These are phyloP conservation scores for Luscinia megarhynchos DNA, from an alignment of 2,797 vertebrate species.

Conservation along the genomic window DNA sequence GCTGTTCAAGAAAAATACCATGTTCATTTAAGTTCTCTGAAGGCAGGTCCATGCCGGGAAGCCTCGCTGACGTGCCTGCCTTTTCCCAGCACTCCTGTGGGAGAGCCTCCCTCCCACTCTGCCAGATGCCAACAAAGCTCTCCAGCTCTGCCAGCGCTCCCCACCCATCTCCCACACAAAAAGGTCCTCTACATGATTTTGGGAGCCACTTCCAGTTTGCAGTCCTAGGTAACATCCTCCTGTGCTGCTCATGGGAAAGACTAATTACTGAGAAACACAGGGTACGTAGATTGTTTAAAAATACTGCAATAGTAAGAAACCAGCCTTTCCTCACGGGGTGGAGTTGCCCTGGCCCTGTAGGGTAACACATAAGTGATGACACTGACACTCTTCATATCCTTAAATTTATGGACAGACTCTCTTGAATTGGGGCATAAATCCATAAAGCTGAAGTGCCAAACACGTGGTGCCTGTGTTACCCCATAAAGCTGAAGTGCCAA, in stretches of 20 bases:
- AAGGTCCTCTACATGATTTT: neutral
- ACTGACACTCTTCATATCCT: neutral
- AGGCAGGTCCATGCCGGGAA: neutral
- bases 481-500: neutral
- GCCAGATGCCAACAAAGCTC: neutral
- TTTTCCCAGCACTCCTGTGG: neutral
- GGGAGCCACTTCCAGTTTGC: neutral
- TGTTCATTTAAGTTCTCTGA: neutral
- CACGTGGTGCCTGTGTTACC: neutral
- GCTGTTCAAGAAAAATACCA: neutral
- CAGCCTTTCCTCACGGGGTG: neutral
- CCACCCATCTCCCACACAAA: neutral
- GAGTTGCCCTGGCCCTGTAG: neutral
- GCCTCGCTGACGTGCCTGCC: neutral
- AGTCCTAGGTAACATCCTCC: neutral
- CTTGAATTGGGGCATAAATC: neutral
- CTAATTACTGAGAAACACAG: rapidly evolving
- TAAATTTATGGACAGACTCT: neutral
- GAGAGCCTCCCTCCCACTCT: neutral
- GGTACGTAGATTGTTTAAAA: neutral
- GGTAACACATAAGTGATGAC: rapidly evolving
- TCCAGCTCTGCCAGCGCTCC: neutral
- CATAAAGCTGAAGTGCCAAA: neutral
- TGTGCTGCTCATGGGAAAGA: neutral
- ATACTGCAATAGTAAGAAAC: neutral